These are phyloP conservation scores for Monochamus saltuarius DNA, from an alignment of 1,140 invertebrate species.

Conservation along the genomic window DNA sequence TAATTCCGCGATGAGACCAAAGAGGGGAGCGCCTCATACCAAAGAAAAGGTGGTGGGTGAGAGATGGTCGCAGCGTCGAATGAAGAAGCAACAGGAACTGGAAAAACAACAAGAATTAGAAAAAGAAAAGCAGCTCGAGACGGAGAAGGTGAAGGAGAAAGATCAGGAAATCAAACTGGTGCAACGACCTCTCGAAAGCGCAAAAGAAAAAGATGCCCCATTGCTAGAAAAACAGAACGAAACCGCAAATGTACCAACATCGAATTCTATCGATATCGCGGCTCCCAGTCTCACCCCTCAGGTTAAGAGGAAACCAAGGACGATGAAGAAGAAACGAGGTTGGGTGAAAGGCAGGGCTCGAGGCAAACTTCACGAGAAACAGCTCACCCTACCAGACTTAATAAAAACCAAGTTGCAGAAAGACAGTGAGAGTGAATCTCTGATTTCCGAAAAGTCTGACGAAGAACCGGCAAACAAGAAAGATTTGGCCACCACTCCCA, in stretches of 20 bases:
- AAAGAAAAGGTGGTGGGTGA: slow-evolving; percentile 47
- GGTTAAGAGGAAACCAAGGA: slow-evolving; percentile 36
- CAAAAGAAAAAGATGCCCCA: slow-evolving; percentile 5
- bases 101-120: slow-evolving; percentile 35
- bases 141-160: slow-evolving; percentile 23
- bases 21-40: slow-evolving; percentile 14
- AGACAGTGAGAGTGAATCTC: slow-evolving; percentile 44
- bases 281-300: slow-evolving; percentile 31
- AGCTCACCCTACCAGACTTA: slow-evolving; percentile 42
- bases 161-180: neutral
- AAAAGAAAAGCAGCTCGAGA: slow-evolving; percentile 26
- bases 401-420: slow-evolving; percentile 39
- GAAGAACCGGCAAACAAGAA: slow-evolving; percentile 48
- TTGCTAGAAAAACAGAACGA: slow-evolving; percentile 3
- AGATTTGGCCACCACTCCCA: slow-evolving; percentile 44
- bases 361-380: slow-evolving; percentile 21
- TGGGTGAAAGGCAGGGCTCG: slow-evolving; percentile 46
- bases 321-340: slow-evolving; percentile 46
- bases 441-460: slow-evolving; percentile 45
- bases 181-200: neutral
- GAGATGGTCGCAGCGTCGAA: slow-evolving; percentile 52
- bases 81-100: slow-evolving; percentile 49
- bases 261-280: neutral
- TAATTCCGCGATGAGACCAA: slow-evolving; percentile 18
- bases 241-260: neutral